Base-by-base conservation (phyloP, 2,113 vertebrate genomes). In the Phocoena sinus region DNA sequence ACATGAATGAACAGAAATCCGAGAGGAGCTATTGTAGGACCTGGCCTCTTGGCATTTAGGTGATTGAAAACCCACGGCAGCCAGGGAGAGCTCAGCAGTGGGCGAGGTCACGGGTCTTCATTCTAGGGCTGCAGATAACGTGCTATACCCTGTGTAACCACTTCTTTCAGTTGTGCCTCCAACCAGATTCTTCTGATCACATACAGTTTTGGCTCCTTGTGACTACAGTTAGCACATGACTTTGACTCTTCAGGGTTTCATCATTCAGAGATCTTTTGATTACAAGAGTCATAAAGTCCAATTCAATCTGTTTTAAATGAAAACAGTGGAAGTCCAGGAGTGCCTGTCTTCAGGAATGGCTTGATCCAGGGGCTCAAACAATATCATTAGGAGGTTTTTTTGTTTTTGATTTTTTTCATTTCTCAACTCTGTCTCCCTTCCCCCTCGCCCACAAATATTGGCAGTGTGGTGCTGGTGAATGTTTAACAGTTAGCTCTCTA, bases 231-330 rank as follows among this genome's bases (percentile, higher is more conserved):
- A 47, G 15, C 10, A 21, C 20, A 18, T 67, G 10, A 47, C 44
- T 65, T 70, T 14, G 60, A 68, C 53, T 83, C 15, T 23, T 25
- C 3, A 5, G 44, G 8, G 63, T 38, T 79, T 47, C 31, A 10
- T 92, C 21, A 10, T 89, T 93, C 63, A 25, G 58, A 74, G 38
- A 18, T 81, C 58, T 60, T 93, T 79, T 60, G 71, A 73, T 60
- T 41, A 9, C 1, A 86, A 17, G 86, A 91, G 15, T 90, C 41
- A 53, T 74, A 26, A 68, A 63, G 67, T 86, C 68, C 28, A 53
- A 9, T 93, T 90, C 90, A 73, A 26, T 68, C 5, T 4, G 26
- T n/a, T 53, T 53, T 74, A 83, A 93, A 1, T 53, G 33, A 53
- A 70, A 70, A 87, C 47, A 90, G 33, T 20, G 6, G 12, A 67